A percentile compares a stretch with the other conserved stretches of the same genome.
Conservation (phyloP, 2,113 vertebrate genomes). For the Rhinopomastus cyanomelas region DNA sequence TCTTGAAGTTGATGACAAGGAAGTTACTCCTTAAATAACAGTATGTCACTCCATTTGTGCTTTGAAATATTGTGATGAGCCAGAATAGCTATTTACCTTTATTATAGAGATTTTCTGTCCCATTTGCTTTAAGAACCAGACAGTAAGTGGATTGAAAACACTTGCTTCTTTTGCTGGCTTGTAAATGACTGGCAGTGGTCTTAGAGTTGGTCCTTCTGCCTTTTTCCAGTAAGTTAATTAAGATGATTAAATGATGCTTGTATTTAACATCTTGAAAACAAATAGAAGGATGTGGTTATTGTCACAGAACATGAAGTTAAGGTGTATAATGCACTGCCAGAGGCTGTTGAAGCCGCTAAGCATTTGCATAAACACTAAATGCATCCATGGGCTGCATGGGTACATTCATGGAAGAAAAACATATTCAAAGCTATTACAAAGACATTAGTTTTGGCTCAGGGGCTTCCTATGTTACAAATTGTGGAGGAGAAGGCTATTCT, state of each 20-base stretch:
- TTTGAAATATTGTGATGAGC: background rate
- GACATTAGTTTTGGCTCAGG: background rate
- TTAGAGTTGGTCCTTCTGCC: background rate
- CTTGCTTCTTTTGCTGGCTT: background rate
- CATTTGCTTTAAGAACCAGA: background rate
- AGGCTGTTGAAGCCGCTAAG: conserved; percentile 16
- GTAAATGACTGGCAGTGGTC: background rate
- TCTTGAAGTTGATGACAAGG: background rate
- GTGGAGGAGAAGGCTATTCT: background rate
- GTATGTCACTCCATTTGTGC: background rate
- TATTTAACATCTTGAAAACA: background rate
- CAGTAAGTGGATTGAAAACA: background rate
- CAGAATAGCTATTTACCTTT: background rate
- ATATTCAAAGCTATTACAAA: background rate
- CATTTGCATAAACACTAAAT: background rate
- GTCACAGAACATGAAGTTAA: background rate
- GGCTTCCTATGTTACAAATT: background rate
- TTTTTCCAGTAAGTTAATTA: background rate
- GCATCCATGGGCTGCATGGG: background rate
- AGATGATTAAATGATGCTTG: background rate
- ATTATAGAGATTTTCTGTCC: background rate
- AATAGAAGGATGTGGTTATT: background rate
- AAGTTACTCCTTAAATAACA: background rate
- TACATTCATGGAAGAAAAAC: background rate
- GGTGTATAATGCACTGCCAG: background rate